Evolutionary conservation across 2,113 vertebrate genomes (phyloP), one percentile per base, ranked within the genome.

Genomic region (Pycnonotus jocosus): DNA sequence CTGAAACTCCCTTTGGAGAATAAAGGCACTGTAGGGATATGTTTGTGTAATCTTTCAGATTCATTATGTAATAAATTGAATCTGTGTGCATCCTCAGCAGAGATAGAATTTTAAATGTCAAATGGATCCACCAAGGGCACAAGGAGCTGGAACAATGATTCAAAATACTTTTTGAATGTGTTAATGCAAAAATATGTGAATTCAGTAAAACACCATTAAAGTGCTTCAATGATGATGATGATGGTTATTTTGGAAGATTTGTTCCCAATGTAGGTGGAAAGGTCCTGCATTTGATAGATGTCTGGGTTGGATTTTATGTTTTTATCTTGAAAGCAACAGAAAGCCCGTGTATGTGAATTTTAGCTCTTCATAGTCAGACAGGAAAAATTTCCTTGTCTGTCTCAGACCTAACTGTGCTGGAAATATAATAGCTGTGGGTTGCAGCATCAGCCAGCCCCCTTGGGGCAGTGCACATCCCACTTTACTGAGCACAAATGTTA

Each of bases 51-150:
- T 92, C 35, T 92, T 91, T 91, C 60, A 81, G 65, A 93, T 84
- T 84, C 24, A 44, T 94, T 85, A 89, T 64, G 58, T 84, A 88
- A 89, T 65, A 76, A 70, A 92, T 92, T 64, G 78, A 16, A 94
- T 81, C 57, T 62, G 16, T 72, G 57, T 86, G 44, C 35, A 88
- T 71, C 66, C 37, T 90, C 31, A 74, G 37, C 47, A 83, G 56
- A 84, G 38, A 77, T 21, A 82, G 37, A 69, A 91, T 91, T 97
- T 95, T 64, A 92, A 80, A 82, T 93, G 88, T 91, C 72, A 86
- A 31, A 76, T 1, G 7, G 35, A 87, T 91, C 30, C 54, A 93
- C 53, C 73, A 90, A 85, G 70, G 50, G 35, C 62, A 77, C 21
- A 62, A 76, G 56, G 47, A 95, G 77, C 42, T 85, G 42, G 12